A percentile compares a stretch with the other conserved stretches of the same genome.
Conservation (phyloP, 1,140 invertebrate genomes). For the roundworm (Caenorhabditis elegans) region DNA sequence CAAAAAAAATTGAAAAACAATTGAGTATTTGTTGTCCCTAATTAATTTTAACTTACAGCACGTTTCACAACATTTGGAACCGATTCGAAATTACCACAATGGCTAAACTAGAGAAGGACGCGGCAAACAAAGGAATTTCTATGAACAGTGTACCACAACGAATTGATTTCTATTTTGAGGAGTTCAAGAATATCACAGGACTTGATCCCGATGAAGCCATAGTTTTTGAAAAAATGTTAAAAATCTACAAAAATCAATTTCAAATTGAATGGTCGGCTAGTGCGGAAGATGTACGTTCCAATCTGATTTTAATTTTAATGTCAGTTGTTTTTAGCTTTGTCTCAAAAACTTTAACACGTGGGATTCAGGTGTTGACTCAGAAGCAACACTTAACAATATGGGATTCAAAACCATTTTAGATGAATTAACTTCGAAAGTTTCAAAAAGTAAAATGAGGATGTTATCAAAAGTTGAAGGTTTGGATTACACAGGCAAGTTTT, state of each 20-base stretch:
- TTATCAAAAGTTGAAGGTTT: neutral
- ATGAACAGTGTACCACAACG: neutral
- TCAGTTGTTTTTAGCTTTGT: slow-evolving; percentile 6
- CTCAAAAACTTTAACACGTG: slow-evolving; percentile 34
- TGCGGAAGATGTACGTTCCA: too few species aligned
- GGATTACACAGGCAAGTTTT: neutral
- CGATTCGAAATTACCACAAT: neutral
- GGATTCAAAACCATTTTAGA: neutral
- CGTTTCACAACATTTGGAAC: neutral
- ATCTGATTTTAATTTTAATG: too few species aligned
- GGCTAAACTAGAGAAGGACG: neutral
- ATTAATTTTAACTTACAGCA: too few species aligned
- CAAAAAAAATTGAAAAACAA: too few species aligned
- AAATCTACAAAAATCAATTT: neutral
- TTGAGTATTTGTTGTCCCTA: too few species aligned
- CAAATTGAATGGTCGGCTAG: slow-evolving; percentile 40
- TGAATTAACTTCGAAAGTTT: neutral
- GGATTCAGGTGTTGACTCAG: neutral
- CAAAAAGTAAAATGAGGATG: neutral
- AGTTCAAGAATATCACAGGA: neutral
- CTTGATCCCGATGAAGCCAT: neutral
- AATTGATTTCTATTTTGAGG: neutral
- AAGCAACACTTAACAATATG: neutral
- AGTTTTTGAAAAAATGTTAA: neutral
- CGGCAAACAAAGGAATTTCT: neutral